A percentile compares a stretch with the other conserved stretches of the same genome.
Evolutionary conservation across 2,113 vertebrate genomes (phyloP).

Genomic region (Gnathonemus longibarbis): DNA sequence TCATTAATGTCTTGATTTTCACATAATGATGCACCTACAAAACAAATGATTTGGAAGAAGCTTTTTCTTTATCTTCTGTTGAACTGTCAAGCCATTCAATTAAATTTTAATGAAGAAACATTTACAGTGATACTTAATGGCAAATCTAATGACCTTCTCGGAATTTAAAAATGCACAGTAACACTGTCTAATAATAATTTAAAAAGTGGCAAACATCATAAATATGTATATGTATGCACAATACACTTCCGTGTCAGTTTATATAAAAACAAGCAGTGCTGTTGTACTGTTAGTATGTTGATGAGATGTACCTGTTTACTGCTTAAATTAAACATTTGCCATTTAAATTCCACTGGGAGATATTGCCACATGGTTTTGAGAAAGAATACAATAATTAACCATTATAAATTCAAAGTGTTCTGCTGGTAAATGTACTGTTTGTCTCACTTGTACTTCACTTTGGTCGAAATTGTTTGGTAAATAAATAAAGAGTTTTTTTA

Average conservation of each 20-base stretch:
- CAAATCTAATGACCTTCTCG: not conserved
- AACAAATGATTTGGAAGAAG: not conserved
- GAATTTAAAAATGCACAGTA: not conserved
- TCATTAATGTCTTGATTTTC: slow-evolving; percentile 3
- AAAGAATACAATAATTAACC: not conserved
- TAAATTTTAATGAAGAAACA: not conserved
- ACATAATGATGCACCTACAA: not conserved
- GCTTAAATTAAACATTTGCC: not conserved
- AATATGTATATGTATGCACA: not conserved
- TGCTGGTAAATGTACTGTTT: not conserved
- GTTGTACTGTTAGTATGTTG: not conserved
- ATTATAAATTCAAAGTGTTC: not conserved
- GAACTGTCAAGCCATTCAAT: not conserved
- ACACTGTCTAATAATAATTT: not conserved
- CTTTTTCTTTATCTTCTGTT: not conserved
- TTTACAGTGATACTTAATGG: not conserved
- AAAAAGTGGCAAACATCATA: not conserved
- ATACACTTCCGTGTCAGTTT: not conserved
- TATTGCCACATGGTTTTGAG: not conserved
- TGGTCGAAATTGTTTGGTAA: not conserved
- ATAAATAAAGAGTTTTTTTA: not conserved
- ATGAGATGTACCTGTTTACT: not conserved
- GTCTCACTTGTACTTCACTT: not conserved
- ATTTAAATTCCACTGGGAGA: not conserved
- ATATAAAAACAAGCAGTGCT: not conserved